Evolutionary conservation across 2,113 vertebrate genomes (phyloP), one percentile per base, ranked within the genome.

Genomic region (Brachypteracias leptosomus): DNA sequence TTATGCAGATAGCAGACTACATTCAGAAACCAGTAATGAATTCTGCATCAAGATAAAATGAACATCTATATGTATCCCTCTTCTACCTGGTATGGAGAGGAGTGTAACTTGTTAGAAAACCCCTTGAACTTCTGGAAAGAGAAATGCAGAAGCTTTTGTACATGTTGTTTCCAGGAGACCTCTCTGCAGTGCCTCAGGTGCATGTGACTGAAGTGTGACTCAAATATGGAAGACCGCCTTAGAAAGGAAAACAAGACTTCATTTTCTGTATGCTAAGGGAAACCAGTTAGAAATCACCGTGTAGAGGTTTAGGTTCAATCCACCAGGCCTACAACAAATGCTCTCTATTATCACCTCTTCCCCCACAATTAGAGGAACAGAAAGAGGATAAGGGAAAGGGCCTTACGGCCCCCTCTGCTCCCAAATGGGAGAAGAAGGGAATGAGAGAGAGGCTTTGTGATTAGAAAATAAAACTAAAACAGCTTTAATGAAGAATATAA

Each of bases 11-110:
- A 61, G 9, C 19, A 59, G 26, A 42, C 19, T 38, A 55, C 12
- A 15, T 46, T 19, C 20, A 46, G 51, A 73, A 67, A 54, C 3
- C 17, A 36, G 12, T 6, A 54, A 52, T 4, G 1, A 81, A 25
- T 87, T 74, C 21, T 61, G 7, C 24, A 44, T 35, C 16, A 62
- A 40, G 25, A 36, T 62, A 55, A 58, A 28, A 10, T 24, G 17
- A 49, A 51, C 8, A 15, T 2, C 3, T 20, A 31, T 9, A 38
- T 1, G 1, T 9, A 36, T 18, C 4, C 19, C 10, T 58, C 36
- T 17, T 9, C 8, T 44, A 2, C 6, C 3, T 51, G 8, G 3
- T 25, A 9, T 33, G 14, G 28, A 63, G 18, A 54, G 5, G 11
- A 89, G 3, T 8, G 18, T 46, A 63, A 59, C 40, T 10, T 29